Conservation (phyloP, 2,113 vertebrate species). For the Percina caprodes region DNA sequence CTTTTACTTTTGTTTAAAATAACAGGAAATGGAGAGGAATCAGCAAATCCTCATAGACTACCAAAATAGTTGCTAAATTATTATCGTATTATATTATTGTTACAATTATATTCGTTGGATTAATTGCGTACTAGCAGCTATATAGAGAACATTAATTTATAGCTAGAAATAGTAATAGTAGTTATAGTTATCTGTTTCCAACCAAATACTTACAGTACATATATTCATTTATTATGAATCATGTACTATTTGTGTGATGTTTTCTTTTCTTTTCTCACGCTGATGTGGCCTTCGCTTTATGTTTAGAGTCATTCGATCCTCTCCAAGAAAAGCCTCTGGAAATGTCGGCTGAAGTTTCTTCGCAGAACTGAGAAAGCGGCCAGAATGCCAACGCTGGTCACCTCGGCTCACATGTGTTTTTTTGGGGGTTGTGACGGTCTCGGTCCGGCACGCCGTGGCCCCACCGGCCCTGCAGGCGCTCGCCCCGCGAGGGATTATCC, state of each 20-base stretch:
- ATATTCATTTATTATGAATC: background rate
- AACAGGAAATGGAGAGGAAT: background rate
- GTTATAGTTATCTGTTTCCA: too few relatives aligned
- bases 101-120: too few relatives aligned
- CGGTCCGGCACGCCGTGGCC: slow-evolving; percentile 46
- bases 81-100: too few relatives aligned
- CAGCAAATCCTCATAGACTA: background rate
- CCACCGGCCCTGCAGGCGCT: slow-evolving; percentile 53
- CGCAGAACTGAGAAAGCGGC: slow-evolving; percentile 19
- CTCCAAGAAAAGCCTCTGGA: slow-evolving; percentile 29
- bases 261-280: background rate
- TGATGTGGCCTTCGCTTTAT: background rate
- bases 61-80: too few relatives aligned
- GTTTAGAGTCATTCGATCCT: background rate
- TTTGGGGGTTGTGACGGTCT: slow-evolving; percentile 51
- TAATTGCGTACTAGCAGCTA: too few relatives aligned
- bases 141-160: too few relatives aligned
- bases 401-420: slow-evolving; percentile 33
- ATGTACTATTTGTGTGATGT: background rate
- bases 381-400: slow-evolving; percentile 22
- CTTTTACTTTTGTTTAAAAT: background rate
- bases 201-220: background rate
- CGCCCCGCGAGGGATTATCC: slow-evolving; percentile 75
- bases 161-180: too few relatives aligned
- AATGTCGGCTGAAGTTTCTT: slow-evolving; percentile 23